These are phyloP conservation scores for Typhlichthys subterraneus DNA, from an alignment of 2,797 vertebrate genomes.

Conservation along the genomic window DNA sequence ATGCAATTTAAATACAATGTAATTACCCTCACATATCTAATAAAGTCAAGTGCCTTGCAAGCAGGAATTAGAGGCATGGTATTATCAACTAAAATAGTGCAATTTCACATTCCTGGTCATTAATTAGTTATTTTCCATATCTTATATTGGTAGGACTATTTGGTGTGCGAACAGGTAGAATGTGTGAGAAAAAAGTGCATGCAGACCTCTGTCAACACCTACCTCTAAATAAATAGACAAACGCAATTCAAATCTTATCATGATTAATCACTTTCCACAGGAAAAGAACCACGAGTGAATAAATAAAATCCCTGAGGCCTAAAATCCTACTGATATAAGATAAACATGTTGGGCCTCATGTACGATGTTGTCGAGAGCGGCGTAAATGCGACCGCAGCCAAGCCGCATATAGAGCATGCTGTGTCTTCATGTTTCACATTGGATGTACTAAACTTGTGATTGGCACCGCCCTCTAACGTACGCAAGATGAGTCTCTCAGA, in stretches of 20 bases:
- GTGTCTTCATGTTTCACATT: background rate
- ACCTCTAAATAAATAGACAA: slow-evolving; percentile 17
- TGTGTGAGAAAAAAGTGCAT: slow-evolving; percentile 63
- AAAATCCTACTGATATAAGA: slow-evolving; percentile 61
- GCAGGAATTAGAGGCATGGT: slow-evolving; percentile 56
- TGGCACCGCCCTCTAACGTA: too few relatives aligned
- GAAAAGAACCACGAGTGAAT: slow-evolving; percentile 29
- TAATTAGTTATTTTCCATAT: slow-evolving; percentile 45
- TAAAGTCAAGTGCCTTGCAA: slow-evolving; percentile 50
- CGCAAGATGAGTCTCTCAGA: too few relatives aligned
- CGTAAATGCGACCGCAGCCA: too few relatives aligned
- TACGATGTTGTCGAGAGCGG: too few relatives aligned
- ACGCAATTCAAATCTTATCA: slow-evolving; percentile 12
- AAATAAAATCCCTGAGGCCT: slow-evolving; percentile 75
- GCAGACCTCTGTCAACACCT: slow-evolving; percentile 31
- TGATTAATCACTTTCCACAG: slow-evolving; percentile 25
- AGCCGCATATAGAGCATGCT: background rate
- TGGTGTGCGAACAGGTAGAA: slow-evolving; percentile 53
- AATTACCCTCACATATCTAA: slow-evolving; percentile 29
- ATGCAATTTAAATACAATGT: slow-evolving; percentile 41
- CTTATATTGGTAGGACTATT: slow-evolving; percentile 58
- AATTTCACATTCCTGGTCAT: slow-evolving; percentile 75
- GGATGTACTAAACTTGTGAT: too few relatives aligned
- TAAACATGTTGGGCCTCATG: slow-evolving; percentile 8
- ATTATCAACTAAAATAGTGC: slow-evolving; percentile 69